Base-by-base conservation (phyloP, 2,113 vertebrate species). In the Leptocoma aspasia region DNA sequence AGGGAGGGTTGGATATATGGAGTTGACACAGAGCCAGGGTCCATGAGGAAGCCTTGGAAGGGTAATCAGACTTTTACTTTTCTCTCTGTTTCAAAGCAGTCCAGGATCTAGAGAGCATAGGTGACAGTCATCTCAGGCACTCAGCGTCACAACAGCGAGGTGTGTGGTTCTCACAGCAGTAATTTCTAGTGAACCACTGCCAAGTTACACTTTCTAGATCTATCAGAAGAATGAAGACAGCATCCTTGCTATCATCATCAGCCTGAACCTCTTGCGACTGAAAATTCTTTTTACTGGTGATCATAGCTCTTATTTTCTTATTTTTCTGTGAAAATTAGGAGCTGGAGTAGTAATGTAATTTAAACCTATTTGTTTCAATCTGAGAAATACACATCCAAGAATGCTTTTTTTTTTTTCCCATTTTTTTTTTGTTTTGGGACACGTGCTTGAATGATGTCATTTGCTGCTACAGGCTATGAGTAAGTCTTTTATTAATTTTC, bases 401-500 rank as follows among this genome's bases (percentile, higher is more conserved):
- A 52, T 69, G 27, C 10, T 50, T 3, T 41, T 28, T 26, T n/a
- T 24, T 10, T 3, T 0, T 0, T 11, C 30, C 16, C 1, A 1
- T 6, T 81, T 54, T 76, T 81, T 78, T 91, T 31, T 35, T 87
- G 10, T 30, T 86, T 87, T 60, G 61, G 45, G 73, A 27, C 33
- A 81, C 18, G 6, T 82, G 66, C 33, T 84, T 52, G 10, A 60
- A 89, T 92, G 54, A 82, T 85, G 70, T 95, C 19, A 91, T 87
- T 82, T 82, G 65, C 89, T 92, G 73, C 78, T 82, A 50, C 39
- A 91, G 90, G 39, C 75, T 63, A 39, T 69, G 33, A 93, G 22
- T 70, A 69, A 88, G 15, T 57, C 30, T 95, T 92, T 63, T 79
- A 87, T 75, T 90, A 95, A 60, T 93, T 94, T 94, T 88, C 42